Percentiles rank a stretch among this genome's conserved stretches.
phyloP scores from a whole-genome alignment of 2,797 vertebrate species.

The Melanotaenia parkinsoni region DNA sequence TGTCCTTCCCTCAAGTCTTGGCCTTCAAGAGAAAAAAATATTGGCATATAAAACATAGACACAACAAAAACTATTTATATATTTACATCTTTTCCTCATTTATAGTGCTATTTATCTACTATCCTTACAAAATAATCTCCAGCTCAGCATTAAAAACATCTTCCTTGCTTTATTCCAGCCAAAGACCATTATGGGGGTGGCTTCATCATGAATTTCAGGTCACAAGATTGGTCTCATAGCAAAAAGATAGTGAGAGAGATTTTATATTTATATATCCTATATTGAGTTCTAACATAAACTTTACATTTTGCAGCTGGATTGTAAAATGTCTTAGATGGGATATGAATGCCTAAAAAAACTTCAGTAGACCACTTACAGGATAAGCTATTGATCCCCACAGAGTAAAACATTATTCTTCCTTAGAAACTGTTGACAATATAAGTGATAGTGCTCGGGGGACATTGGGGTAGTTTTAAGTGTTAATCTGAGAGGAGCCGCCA shows the following conservation, averaged over 20 bases:
- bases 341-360: neutral
- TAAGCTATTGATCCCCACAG: neutral
- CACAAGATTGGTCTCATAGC: neutral
- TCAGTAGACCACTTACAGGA: neutral
- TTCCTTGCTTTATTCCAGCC: neutral
- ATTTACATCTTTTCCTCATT: neutral
- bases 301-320: neutral
- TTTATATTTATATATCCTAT: neutral
- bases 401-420: neutral
- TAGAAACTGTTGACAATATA: too few relatives aligned
- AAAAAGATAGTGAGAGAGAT: neutral
- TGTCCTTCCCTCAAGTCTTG: neutral
- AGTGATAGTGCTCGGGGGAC: too few relatives aligned
- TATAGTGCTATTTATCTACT: neutral
- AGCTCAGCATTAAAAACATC: neutral
- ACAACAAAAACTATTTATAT: neutral
- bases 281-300: neutral
- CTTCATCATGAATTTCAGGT: neutral
- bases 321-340: neutral
- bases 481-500: neutral
- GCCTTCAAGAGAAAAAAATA: neutral
- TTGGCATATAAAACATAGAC: neutral
- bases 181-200: neutral
- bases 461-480: neutral
- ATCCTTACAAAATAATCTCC: neutral